Conservation (phyloP, 2,797 vertebrate species). For the Simalia tracyae region DNA sequence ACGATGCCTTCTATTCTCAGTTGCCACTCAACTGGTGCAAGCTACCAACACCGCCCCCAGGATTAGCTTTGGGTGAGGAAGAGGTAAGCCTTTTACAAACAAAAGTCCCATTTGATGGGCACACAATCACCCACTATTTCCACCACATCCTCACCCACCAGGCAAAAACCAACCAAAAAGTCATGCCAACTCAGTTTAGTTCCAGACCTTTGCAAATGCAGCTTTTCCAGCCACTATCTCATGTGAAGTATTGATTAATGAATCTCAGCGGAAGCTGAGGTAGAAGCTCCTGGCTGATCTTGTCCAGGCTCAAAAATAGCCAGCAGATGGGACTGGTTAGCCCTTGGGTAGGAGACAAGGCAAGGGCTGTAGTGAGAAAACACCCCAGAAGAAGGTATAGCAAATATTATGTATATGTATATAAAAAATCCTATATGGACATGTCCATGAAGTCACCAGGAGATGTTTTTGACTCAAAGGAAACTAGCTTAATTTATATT, state of each 20-base stretch:
- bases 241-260: neutral
- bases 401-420: neutral
- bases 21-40: neutral
- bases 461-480: neutral
- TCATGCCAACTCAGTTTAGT: neutral
- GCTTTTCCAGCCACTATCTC: neutral
- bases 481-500: neutral
- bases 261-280: neutral
- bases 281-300: neutral
- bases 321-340: neutral
- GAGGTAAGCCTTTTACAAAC: neutral
- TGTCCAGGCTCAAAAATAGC: neutral
- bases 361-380: neutral
- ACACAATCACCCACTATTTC: neutral
- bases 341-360: neutral
- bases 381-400: neutral
- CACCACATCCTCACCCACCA: neutral
- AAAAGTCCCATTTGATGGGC: neutral
- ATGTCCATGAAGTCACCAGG: neutral
- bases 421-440: neutral
- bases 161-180: neutral
- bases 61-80: neutral
- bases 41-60: neutral
- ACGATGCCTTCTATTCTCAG: neutral
- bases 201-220: neutral